Conservation (phyloP, 35 echinoderm and acorn worm genomes). For the Apostichopus japonicus region DNA sequence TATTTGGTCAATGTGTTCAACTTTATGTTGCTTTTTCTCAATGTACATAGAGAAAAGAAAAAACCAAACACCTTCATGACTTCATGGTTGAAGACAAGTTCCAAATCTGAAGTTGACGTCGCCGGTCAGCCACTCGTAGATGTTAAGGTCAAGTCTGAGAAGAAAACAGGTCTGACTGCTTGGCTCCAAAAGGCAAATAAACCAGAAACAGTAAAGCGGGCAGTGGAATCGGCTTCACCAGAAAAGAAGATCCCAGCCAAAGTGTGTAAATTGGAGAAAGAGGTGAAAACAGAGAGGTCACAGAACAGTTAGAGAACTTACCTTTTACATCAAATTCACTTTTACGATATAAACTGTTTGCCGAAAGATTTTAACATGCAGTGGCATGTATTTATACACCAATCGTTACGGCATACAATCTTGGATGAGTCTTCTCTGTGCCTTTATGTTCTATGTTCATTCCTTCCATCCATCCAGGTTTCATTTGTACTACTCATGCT, state of each 20-base stretch:
- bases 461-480: too few species aligned
- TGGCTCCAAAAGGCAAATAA: slow-evolving; percentile 45
- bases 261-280: not conserved
- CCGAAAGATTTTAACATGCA: too few species aligned
- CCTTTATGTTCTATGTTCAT: too few species aligned
- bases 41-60: not conserved
- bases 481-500: too few species aligned
- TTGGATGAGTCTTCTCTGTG: too few species aligned
- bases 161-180: slow-evolving; percentile 41
- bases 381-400: too few species aligned
- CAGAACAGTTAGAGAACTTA: not conserved
- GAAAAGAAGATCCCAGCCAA: slow-evolving; percentile 20
- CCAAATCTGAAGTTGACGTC: not conserved
- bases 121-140: not conserved
- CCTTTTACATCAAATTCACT: not conserved
- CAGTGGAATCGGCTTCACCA: slow-evolving; percentile 14
- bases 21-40: not conserved
- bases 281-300: not conserved
- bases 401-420: too few species aligned
- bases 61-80: slow-evolving; percentile 25
- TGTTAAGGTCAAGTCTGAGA: slow-evolving; percentile 24
- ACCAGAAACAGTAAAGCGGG: slow-evolving; percentile 8
- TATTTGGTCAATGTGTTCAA: not conserved
- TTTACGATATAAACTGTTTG: too few species aligned
- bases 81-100: slow-evolving; percentile 22